A percentile compares a stretch with the other conserved stretches of the same genome.
phyloP scores from a whole-genome alignment of 35 echinoderm and acorn worm species.

The Hemicentrotus pulcherrimus region DNA sequence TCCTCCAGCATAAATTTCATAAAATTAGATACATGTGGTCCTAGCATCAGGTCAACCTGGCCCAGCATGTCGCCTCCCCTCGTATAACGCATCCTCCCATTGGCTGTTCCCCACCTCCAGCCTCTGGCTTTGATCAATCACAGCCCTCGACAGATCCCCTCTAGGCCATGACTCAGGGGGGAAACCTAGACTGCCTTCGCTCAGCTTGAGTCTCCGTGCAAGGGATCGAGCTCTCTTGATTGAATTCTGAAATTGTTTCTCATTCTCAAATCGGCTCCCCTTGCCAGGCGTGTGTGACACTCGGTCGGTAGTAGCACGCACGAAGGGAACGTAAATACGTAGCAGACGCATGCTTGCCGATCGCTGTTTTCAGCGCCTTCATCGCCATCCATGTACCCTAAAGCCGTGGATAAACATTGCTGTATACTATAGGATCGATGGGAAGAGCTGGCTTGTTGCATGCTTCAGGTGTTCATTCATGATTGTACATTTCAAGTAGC shows the following conservation, averaged over 20 bases:
- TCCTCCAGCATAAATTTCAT: conserved; percentile 43
- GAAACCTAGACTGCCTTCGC: background rate
- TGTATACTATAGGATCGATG: background rate
- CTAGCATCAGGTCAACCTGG: conserved; percentile 32
- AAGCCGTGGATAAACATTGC: conserved; percentile 16
- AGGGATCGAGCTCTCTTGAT: conserved; percentile 31
- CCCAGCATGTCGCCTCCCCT: background rate
- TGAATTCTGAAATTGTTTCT: conserved; percentile 48
- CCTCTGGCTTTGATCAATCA: background rate
- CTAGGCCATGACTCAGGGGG: conserved; percentile 12
- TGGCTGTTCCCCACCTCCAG: background rate
- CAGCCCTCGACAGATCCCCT: background rate
- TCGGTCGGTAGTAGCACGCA: background rate
- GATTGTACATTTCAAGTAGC: background rate
- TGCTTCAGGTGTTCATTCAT: background rate
- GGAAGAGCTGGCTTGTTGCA: background rate
- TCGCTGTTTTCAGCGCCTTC: background rate
- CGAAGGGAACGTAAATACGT: background rate
- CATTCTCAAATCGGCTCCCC: background rate
- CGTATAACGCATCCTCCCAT: background rate
- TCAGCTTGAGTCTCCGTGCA: conserved; percentile 30
- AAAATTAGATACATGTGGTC: conserved; percentile 46
- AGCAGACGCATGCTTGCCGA: background rate
- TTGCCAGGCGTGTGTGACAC: background rate
- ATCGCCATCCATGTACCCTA: background rate